Percentiles rank a stretch among this genome's conserved stretches.
These are phyloP conservation scores for Gymnorhina tibicen DNA, from an alignment of 2,113 vertebrate genomes.

Conservation along the genomic window DNA sequence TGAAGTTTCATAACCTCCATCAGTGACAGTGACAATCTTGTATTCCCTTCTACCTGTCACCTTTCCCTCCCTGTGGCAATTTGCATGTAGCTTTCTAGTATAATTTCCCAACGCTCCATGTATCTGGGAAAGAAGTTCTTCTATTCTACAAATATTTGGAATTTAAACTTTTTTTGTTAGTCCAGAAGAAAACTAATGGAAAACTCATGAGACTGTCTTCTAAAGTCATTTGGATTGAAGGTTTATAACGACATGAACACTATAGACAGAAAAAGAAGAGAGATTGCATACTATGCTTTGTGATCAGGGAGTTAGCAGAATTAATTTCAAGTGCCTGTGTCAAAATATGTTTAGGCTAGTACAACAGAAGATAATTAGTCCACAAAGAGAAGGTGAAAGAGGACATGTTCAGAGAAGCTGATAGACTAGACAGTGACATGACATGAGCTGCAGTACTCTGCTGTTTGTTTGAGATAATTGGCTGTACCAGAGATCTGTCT, in stretches of 20 bases:
- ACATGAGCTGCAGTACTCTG: background rate
- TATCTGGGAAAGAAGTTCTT: background rate
- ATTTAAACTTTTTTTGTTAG: background rate
- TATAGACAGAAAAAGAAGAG: background rate
- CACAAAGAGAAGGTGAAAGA: background rate
- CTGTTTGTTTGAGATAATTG: background rate
- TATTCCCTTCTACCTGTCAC: background rate
- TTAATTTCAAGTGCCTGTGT: background rate
- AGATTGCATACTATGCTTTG: background rate
- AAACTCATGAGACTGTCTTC: background rate
- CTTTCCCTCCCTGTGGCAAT: background rate
- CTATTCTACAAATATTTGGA: background rate
- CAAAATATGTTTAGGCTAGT: background rate
- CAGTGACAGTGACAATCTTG: background rate
- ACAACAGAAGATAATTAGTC: background rate
- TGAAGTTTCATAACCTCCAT: background rate
- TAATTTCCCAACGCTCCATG: background rate
- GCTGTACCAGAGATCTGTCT: background rate
- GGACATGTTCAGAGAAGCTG: background rate
- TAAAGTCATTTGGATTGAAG: background rate
- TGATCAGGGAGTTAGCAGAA: background rate
- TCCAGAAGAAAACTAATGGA: background rate
- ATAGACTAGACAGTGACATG: background rate
- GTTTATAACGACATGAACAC: background rate
- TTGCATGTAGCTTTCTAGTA: background rate